A percentile compares a stretch with the other conserved stretches of the same genome.
Conservation (phyloP, 2,113 vertebrate species). For the Zosterops pallidus region DNA sequence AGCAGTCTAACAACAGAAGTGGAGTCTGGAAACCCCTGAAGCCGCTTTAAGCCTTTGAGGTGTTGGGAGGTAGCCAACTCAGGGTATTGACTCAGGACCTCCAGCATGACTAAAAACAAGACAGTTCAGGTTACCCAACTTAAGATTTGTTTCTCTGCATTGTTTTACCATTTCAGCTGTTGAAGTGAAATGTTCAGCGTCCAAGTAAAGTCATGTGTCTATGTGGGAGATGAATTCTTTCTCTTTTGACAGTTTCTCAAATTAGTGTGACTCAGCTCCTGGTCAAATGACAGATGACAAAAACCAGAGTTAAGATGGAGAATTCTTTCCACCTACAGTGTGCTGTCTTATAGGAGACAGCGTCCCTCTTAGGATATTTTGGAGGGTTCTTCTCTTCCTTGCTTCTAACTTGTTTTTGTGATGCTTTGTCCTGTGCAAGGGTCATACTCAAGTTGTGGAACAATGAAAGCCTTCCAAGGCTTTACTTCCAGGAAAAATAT, state of each 20-base stretch:
- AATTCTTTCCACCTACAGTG: neutral
- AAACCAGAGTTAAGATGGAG: neutral
- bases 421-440: neutral
- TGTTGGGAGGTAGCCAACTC: neutral
- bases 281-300: neutral
- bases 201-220: neutral
- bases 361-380: neutral
- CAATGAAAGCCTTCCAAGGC: neutral
- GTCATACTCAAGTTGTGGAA: neutral
- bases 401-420: neutral
- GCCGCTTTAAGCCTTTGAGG: neutral
- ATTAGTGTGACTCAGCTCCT: neutral
- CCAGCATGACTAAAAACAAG: neutral
- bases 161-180: neutral
- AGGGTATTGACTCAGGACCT: neutral
- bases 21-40: neutral
- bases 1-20: neutral
- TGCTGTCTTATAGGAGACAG: neutral
- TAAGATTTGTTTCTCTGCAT: neutral
- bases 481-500: neutral
- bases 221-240: neutral
- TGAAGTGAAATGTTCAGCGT: neutral
- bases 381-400: neutral
- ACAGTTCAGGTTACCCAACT: neutral
- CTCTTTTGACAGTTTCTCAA: neutral